Evolutionary conservation across 2,797 vertebrate species (phyloP).

Genomic region (Gastrophryne carolinensis): DNA sequence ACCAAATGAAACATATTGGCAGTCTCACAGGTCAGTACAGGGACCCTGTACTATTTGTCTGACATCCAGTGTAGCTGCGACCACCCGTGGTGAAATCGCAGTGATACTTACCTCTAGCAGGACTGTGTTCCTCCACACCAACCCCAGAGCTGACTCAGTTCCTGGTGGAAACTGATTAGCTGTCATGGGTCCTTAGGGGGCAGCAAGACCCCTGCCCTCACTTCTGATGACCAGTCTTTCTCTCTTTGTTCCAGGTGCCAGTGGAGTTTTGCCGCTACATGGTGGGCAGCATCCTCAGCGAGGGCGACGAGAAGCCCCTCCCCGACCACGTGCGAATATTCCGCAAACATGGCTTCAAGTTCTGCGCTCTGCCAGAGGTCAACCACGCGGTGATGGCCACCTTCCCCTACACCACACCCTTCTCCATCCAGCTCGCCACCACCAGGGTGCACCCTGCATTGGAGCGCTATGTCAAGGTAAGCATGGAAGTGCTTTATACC

Average conservation of each 20-base stretch:
- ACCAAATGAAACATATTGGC: too few relatives aligned
- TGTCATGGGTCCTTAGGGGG: too few relatives aligned
- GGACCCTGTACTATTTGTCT: too few relatives aligned
- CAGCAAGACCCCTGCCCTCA: too few relatives aligned
- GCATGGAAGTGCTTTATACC: neutral
- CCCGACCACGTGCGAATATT: constrained; percentile 77
- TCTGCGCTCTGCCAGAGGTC: constrained; percentile 84
- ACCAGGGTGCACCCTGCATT: constrained; percentile 80
- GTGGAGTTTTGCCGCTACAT: constrained; percentile 77
- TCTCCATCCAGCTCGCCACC: constrained; percentile 77
- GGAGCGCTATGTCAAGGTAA: constrained; percentile 83
- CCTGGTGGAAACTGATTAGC: too few relatives aligned
- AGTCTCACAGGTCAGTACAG: too few relatives aligned
- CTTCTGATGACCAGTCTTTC: too few relatives aligned
- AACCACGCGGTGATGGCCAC: constrained; percentile 83
- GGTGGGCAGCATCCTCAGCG: constrained; percentile 83
- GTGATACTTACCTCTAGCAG: too few relatives aligned
- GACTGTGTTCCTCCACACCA: too few relatives aligned
- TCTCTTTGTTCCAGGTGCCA: constrained; percentile 68
- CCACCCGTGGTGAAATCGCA: too few relatives aligned
- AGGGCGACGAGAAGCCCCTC: constrained; percentile 73
- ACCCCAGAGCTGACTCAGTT: too few relatives aligned
- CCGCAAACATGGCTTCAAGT: constrained; percentile 81
- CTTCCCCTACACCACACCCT: constrained; percentile 75
- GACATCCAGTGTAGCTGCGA: too few relatives aligned